Conservation (phyloP, 2,113 vertebrate genomes). For the Boulengeromyrus knoepffleri region DNA sequence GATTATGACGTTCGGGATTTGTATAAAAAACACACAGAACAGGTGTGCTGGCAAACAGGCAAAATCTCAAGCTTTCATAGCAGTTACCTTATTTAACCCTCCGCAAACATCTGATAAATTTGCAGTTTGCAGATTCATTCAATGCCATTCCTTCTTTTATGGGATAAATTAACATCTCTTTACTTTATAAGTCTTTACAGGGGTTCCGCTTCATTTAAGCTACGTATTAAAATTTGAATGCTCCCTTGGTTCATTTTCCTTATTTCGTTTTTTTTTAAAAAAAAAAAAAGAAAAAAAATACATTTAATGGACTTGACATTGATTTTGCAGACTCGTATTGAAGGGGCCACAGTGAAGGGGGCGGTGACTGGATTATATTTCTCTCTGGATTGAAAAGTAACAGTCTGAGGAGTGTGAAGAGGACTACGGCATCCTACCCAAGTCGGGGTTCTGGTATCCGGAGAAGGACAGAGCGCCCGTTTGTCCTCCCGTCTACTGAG, state of each 20-base stretch:
- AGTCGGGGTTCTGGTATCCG: conserved; percentile 25
- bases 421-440: neutral
- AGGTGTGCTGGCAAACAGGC: neutral
- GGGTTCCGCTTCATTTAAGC: neutral
- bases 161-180: neutral
- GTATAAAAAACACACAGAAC: neutral
- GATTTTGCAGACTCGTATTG: neutral
- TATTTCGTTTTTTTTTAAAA: neutral
- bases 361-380: neutral
- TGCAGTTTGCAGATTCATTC: neutral
- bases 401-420: neutral
- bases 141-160: neutral
- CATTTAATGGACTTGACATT: neutral
- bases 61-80: neutral
- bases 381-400: neutral
- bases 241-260: neutral
- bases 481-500: no score
- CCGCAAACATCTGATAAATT: neutral
- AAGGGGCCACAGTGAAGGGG: no score
- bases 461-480: no score
- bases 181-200: neutral
- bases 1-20: neutral
- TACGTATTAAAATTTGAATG: neutral
- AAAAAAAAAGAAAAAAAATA: neutral
- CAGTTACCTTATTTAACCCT: neutral